Base-by-base conservation (phyloP, 2,113 vertebrate species). In the Corynorhinus townsendii region DNA sequence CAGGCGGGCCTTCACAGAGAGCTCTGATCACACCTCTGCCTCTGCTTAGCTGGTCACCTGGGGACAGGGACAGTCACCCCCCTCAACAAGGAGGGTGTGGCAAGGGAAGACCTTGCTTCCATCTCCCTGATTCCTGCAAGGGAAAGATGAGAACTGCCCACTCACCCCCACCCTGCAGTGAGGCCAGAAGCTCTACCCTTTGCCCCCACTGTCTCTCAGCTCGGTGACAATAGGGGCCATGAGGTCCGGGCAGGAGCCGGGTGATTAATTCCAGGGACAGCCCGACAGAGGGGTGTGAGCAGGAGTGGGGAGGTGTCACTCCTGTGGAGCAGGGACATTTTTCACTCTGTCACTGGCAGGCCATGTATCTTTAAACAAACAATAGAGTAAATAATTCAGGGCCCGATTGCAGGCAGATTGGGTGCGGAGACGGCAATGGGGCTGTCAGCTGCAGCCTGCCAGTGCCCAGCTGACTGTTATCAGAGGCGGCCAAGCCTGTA, bases 391-490 rank as follows among this genome's bases (percentile, higher is more conserved):
- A 98, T 98, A 98, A 98, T 98, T 98, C 95, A 96, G 1, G 96
- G 77, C 96, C 96, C 40, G 96, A 98, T 97, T 97, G 94, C 0
- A 95, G 96, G 97, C 98, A 98, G 98, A 97, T 96, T 96, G 89
- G 97, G 96, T 56, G 33, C 10, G 17, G 94, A 98, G 98, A 98
- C 97, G 97, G 99, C 99, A 98, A 99, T 98, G 98, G 98, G 95
- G 95, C 98, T 99, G 98, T 99, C 99, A 99, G 98, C 98, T 98
- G 89, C 28, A 30, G 98, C 99, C 99, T 97, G 98, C 98, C 98
- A 93, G 98, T 97, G 98, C 98, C 98, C 97, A 96, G 99, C 98
- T 99, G 98, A 98, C 99, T 98, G 98, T 99, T 98, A 98, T 98
- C 98, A 98, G 98, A 98, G 98, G 96, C 96, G 90, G 96, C 94